These are phyloP conservation scores for Leucophenga varia DNA, from an alignment of 1,140 invertebrate species.

Conservation along the genomic window DNA sequence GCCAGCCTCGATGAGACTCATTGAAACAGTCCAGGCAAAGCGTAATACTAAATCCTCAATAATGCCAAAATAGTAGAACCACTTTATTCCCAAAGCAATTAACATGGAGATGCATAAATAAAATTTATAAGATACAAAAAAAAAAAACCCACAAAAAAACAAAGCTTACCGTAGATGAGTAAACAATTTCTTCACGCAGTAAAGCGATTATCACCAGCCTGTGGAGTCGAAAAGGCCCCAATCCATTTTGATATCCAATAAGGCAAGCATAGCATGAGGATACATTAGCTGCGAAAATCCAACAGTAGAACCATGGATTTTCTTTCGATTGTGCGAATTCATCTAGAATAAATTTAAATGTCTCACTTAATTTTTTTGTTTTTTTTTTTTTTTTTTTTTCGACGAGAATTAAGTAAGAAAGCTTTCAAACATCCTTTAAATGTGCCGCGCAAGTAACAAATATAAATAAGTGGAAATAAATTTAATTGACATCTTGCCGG, in stretches of 20 bases:
- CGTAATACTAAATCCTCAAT: slow-evolving; percentile 91
- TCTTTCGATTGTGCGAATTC: slow-evolving; percentile 63
- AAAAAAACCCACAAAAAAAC: too few species aligned
- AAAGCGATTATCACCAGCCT: slow-evolving; percentile 77
- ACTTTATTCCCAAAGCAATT: slow-evolving; percentile 63
- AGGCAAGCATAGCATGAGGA: slow-evolving; percentile 85
- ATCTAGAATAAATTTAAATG: too few species aligned
- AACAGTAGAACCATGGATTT: slow-evolving; percentile 82
- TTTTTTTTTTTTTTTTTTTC: too few species aligned
- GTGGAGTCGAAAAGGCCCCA: slow-evolving; percentile 94
- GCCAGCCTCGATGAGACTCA: slow-evolving; percentile 75
- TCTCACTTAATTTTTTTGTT: too few species aligned
- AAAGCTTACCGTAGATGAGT: slow-evolving; percentile 69
- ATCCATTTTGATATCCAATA: slow-evolving; percentile 98
- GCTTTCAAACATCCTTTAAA: slow-evolving; percentile 5
- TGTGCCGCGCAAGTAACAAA: too few species aligned
- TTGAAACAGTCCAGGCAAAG: slow-evolving; percentile 78
- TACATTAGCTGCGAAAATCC: slow-evolving; percentile 75
- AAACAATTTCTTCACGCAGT: slow-evolving; percentile 78
- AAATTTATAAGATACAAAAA: slow-evolving; percentile 4
- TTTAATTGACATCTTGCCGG: too few species aligned
- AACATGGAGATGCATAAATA: too few species aligned
- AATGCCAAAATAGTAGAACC: slow-evolving; percentile 97
- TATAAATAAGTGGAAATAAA: slow-evolving; percentile 18
- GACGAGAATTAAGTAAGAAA: too few species aligned